These are phyloP conservation scores for Melikaiella ostensackeni DNA, from an alignment of 2,888 invertebrate species.

Conservation along the genomic window DNA sequence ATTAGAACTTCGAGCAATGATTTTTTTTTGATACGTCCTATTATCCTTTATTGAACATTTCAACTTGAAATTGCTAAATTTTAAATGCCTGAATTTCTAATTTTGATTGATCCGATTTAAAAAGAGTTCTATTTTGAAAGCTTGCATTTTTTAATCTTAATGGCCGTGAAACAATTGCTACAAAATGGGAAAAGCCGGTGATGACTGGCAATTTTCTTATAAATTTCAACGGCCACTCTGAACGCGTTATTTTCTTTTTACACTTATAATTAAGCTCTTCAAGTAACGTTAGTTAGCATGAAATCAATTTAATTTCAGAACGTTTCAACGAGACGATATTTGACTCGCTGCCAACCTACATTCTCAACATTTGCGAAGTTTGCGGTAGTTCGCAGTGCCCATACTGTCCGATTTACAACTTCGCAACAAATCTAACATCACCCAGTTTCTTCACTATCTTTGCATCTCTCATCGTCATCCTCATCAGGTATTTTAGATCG, in stretches of 20 bases:
- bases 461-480: constrained; percentile 57
- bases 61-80: no score
- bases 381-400: constrained; percentile 97
- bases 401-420: constrained; percentile 92
- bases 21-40: no score
- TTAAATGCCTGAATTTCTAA: no score
- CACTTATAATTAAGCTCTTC: no score
- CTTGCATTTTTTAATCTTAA: not conserved
- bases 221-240: no score
- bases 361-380: constrained; percentile 94
- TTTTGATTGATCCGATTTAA: no score
- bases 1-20: no score
- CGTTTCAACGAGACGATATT: constrained; percentile 95
- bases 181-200: no score
- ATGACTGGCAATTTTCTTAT: no score
- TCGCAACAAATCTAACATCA: constrained; percentile 76
- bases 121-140: not conserved
- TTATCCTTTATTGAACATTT: not conserved
- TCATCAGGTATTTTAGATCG: constrained; percentile 64
- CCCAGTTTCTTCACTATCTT: constrained; percentile 64
- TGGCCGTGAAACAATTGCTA: no score
- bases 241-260: no score
- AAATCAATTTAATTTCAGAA: constrained; percentile 80
- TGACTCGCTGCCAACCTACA: constrained; percentile 90
- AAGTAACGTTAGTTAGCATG: not conserved